phyloP scores from a whole-genome alignment of 2,797 vertebrate species.

The Garrulus glandarius region DNA sequence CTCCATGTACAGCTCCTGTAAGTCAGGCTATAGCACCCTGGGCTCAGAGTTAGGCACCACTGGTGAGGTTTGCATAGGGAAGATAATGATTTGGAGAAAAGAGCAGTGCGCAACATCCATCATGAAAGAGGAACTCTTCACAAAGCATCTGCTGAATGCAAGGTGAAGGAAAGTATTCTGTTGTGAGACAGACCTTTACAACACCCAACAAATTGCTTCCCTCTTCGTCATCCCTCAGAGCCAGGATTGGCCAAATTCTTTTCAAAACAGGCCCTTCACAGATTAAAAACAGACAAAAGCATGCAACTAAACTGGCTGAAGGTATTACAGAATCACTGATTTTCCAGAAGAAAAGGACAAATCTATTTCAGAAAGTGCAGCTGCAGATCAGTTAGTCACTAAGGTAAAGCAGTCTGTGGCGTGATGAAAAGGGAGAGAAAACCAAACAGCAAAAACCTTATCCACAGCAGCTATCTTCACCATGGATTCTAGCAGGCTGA shows the following conservation, averaged over 20 bases:
- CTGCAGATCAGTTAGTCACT: not conserved
- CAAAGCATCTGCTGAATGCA: not conserved
- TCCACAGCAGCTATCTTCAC: not conserved
- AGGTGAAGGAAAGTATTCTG: not conserved
- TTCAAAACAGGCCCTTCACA: not conserved
- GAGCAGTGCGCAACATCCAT: not conserved
- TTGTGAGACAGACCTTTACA: not conserved
- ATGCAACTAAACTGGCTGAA: not conserved
- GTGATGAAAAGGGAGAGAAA: not conserved
- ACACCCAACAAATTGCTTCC: not conserved
- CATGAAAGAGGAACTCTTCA: not conserved
- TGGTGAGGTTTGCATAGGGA: not conserved
- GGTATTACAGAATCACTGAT: not conserved
- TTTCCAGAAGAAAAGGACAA: not conserved
- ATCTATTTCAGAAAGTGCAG: not conserved
- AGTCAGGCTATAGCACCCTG: not conserved
- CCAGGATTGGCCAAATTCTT: not conserved
- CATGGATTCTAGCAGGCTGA: not conserved
- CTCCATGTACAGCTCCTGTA: not conserved
- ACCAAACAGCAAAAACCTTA: not conserved
- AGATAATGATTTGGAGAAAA: not conserved
- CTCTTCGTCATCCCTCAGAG: rapidly evolving
- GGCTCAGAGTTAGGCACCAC: not conserved
- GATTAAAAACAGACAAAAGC: not conserved
- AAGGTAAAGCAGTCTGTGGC: not conserved